Conservation (phyloP, 2,113 vertebrate genomes). For the Butorides virescens region DNA sequence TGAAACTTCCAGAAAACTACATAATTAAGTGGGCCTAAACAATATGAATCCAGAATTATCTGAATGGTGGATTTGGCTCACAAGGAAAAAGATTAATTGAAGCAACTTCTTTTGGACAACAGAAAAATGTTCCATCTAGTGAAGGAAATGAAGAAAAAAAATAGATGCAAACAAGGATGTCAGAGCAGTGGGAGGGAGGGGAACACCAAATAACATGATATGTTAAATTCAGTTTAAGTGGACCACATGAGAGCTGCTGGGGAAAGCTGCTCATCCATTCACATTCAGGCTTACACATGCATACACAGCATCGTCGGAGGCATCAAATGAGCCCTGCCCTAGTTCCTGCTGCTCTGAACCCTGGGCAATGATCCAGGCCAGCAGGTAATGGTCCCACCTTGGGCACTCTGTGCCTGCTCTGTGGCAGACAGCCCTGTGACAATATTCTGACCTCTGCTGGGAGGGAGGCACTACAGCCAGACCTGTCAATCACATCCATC, state of each 20-base stretch:
- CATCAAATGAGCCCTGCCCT: background rate
- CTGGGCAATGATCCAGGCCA: background rate
- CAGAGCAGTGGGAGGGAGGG: background rate
- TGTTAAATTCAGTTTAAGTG: background rate
- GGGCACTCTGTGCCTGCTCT: rapidly evolving
- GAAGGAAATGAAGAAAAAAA: background rate
- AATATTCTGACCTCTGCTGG: background rate
- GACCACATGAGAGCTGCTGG: background rate
- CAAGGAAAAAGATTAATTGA: background rate
- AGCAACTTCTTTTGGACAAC: background rate
- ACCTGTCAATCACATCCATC: background rate
- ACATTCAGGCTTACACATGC: background rate
- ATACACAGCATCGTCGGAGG: background rate
- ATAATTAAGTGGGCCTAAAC: background rate
- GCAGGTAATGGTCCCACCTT: background rate
- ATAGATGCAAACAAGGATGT: background rate
- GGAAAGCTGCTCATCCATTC: background rate
- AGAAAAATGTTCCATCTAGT: background rate
- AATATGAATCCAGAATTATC: background rate
- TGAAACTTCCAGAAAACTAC: background rate
- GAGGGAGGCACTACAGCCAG: background rate
- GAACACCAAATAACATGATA: background rate
- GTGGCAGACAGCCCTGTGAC: background rate
- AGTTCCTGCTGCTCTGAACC: background rate
- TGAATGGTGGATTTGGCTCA: background rate